Percentiles rank a stretch among this genome's conserved stretches.
These are phyloP conservation scores for Chrysocyon brachyurus DNA, from an alignment of 2,797 vertebrate species.

Conservation along the genomic window DNA sequence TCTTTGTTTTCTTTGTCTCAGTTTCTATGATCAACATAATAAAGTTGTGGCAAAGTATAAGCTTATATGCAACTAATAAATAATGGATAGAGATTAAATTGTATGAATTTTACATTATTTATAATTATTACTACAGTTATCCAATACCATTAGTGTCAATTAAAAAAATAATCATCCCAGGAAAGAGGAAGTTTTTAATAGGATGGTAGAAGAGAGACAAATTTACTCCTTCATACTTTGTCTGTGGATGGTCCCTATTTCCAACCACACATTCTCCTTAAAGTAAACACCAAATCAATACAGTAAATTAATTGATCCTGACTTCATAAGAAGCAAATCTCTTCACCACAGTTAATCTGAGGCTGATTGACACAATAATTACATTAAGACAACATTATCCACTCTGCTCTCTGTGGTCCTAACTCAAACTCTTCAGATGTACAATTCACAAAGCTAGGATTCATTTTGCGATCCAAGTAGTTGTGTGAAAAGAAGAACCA, in stretches of 20 bases:
- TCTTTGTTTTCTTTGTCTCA: not conserved
- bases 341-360: not conserved
- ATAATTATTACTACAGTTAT: constrained; percentile 2
- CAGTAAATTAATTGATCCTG: not conserved
- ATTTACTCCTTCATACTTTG: constrained; percentile 26
- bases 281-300: not conserved
- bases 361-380: not conserved
- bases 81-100: not conserved
- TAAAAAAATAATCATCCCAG: constrained; percentile 17
- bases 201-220: not conserved
- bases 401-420: not conserved
- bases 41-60: not conserved
- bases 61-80: not conserved
- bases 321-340: constrained; percentile 2
- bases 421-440: not conserved
- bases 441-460: not conserved
- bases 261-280: not conserved
- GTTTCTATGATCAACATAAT: constrained; percentile 8
- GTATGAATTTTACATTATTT: constrained; percentile 33
- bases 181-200: not conserved
- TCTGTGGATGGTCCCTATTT: not conserved
- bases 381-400: not conserved
- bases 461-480: not conserved
- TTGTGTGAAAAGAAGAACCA: not conserved
- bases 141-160: not conserved